Base-by-base conservation (phyloP, 2,888 invertebrate species). In the Trichacis sp. region DNA sequence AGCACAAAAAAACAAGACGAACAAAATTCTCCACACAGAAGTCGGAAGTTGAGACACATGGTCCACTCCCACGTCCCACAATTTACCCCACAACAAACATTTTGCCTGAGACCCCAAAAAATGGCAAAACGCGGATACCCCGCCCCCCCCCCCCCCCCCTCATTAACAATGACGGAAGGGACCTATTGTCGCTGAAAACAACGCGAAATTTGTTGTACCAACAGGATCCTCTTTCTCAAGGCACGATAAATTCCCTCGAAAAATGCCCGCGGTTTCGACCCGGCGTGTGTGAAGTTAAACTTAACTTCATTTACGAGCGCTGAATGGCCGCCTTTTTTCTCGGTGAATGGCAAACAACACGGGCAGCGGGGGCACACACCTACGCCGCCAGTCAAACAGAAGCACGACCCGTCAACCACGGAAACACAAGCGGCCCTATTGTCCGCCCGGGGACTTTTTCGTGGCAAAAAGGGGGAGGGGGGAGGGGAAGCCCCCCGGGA, bases 391-490 rank as follows among this genome's bases (percentile, higher is more conserved):
- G 24, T 24, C 63, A 69, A 69, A 69, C 64, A 69, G 66, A 66
- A 69, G 66, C 64, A 59, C 58, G 57, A 52, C 57, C 56, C 63
- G n/a, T n/a, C n/a, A n/a, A n/a, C n/a, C n/a, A n/a, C n/a, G n/a
- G 52, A 52, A 47, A 52, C 53, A 33, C 48, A 53, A 59, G 70
- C 63, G 69, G 67, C 61, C 69, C 71, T 64, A 69, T 70, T 66
- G 69, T 70, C 70, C 29, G 51, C 29, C 54, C 58, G 12, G 6
- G 33, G 15, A 49, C 2, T 33, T 33, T 33, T 33, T 33, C 33
- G 33, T 6, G 12, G 4, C 24, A n/a, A n/a, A n/a, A n/a, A n/a
- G n/a, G n/a, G n/a, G n/a, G n/a, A n/a, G n/a, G n/a, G n/a, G n/a
- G n/a, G n/a, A n/a, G n/a, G n/a, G n/a, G n/a, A 24, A 24, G 24